Percentiles rank a stretch among this genome's conserved stretches.
Conservation (phyloP, 2,113 vertebrate species). For the Melospiza melodia region DNA sequence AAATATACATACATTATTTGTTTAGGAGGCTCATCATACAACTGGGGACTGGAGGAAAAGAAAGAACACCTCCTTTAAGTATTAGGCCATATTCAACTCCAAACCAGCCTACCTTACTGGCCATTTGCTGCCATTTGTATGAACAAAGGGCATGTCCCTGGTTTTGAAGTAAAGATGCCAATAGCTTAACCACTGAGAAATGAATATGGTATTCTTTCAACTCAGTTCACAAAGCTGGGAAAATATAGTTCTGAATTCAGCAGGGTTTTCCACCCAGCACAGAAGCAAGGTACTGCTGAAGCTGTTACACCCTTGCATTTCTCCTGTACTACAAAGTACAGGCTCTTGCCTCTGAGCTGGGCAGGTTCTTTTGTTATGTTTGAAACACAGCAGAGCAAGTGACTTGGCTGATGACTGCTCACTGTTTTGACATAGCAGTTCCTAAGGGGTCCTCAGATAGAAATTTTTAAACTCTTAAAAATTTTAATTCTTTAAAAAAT, state of each 20-base stretch:
- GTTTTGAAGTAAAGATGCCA: background rate
- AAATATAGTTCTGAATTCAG: background rate
- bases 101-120: background rate
- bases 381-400: background rate
- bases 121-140: background rate
- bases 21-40: background rate
- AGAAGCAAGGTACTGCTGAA: background rate
- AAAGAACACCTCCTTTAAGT: background rate
- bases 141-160: background rate
- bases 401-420: background rate
- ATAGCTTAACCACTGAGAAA: background rate
- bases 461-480: background rate
- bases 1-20: background rate
- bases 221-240: background rate
- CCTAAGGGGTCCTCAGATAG: background rate
- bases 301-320: background rate
- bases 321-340: background rate
- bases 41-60: background rate
- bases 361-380: background rate
- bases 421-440: background rate
- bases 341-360: background rate
- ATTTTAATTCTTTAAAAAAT: background rate
- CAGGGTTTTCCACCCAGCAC: background rate
- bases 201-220: background rate
- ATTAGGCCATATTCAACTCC: background rate